These are phyloP conservation scores for Enchytraeus crypticus DNA, from an alignment of 2,888 invertebrate species.

Conservation along the genomic window DNA sequence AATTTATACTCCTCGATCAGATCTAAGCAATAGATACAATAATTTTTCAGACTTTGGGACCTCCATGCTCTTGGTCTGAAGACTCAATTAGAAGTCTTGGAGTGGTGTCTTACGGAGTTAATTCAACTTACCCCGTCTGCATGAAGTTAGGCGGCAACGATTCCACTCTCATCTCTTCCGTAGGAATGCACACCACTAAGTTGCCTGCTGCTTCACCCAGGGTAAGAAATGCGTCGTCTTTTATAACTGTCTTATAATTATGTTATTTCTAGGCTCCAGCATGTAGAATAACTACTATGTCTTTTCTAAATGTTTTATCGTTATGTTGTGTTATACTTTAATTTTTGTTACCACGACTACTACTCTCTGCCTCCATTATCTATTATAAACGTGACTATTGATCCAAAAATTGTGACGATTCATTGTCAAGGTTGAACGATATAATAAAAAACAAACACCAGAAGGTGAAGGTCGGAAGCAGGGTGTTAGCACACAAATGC, in stretches of 20 bases:
- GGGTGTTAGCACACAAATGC: no score
- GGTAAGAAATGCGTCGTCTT: not conserved
- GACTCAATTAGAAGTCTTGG: not conserved
- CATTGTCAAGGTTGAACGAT: no score
- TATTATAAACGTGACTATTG: no score
- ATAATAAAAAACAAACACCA: no score
- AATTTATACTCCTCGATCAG: no score
- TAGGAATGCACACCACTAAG: not conserved
- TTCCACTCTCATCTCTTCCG: not conserved
- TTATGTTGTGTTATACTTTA: not conserved
- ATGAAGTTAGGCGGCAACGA: not conserved
- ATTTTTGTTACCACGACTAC: not conserved
- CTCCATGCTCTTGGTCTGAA: conserved; percentile 1
- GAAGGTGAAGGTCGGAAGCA: no score
- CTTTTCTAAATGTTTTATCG: not conserved
- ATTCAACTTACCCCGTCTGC: not conserved
- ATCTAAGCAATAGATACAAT: no score
- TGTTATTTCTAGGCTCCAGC: not conserved
- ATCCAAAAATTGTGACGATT: no score
- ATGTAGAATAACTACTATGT: not conserved
- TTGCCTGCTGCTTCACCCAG: not conserved
- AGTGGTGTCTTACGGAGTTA: not conserved
- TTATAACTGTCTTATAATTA: not conserved
- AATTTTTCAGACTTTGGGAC: conserved; percentile 2
- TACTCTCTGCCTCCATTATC: no score